Evolutionary conservation across 2,113 vertebrate genomes (phyloP).

Genomic region (Acanthochromis polyacanthus): DNA sequence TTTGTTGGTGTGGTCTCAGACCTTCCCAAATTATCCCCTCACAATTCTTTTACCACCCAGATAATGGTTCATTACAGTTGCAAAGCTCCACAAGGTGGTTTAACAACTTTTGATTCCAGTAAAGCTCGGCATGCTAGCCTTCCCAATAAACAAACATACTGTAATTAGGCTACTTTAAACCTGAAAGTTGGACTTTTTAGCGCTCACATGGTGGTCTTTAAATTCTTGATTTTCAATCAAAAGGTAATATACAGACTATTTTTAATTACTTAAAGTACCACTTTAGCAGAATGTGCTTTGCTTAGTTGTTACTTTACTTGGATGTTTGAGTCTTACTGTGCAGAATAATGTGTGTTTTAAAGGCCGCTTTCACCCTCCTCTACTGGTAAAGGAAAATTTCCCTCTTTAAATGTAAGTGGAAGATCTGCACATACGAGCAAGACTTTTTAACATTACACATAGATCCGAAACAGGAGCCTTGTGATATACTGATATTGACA

Average conservation of each 20-base stretch:
- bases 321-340: background rate
- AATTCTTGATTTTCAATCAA: constrained; percentile 35
- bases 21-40: constrained; percentile 63
- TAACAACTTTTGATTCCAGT: constrained; percentile 73
- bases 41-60: constrained; percentile 72
- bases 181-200: constrained; percentile 40
- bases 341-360: background rate
- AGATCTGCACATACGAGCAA: background rate
- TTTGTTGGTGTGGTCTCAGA: constrained; percentile 56
- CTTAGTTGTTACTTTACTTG: background rate
- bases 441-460: background rate
- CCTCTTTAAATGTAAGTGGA: too few species aligned
- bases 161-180: constrained; percentile 61
- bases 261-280: constrained; percentile 9
- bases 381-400: background rate
- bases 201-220: constrained; percentile 59
- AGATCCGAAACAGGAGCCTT: background rate
- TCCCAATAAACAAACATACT: constrained; percentile 65
- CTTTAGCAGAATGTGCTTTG: background rate
- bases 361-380: background rate
- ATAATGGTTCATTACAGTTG: constrained; percentile 72
- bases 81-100: constrained; percentile 66
- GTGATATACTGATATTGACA: too few species aligned
- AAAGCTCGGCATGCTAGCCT: constrained; percentile 51
- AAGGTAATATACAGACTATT: constrained; percentile 11